Evolutionary conservation across 2,113 vertebrate species (phyloP).

Genomic region (Poicephalus meyeri): DNA sequence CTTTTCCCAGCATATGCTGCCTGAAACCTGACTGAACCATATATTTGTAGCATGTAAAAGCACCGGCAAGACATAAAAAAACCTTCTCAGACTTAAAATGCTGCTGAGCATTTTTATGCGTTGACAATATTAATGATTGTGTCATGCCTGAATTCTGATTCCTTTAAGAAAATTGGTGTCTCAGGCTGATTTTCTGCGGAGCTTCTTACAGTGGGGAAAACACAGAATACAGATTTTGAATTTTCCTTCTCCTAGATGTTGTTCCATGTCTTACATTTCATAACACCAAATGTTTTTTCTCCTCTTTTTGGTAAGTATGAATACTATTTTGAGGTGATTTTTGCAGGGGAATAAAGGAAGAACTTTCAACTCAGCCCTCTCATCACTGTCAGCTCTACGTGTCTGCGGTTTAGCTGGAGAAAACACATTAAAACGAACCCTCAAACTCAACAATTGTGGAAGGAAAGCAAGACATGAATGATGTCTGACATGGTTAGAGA

Average conservation of each 20-base stretch:
- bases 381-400: background rate
- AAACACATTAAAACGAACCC: background rate
- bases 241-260: background rate
- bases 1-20: accelerated
- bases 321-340: background rate
- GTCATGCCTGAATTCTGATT: background rate
- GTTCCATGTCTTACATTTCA: background rate
- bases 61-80: background rate
- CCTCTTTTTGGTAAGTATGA: background rate
- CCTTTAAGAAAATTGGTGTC: background rate
- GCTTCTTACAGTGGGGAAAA: constrained; percentile 47
- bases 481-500: background rate
- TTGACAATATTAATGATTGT: background rate
- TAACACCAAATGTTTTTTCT: background rate
- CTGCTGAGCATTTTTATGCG: background rate
- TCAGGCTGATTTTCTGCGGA: constrained; percentile 67
- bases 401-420: background rate
- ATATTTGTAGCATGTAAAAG: background rate
- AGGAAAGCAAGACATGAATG: background rate
- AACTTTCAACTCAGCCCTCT: background rate
- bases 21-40: background rate
- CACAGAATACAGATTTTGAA: constrained; percentile 22
- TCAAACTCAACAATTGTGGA: background rate
- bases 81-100: background rate
- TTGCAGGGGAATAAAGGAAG: background rate